Conservation (phyloP, 2,888 invertebrate genomes). For the Sisyra terminalis region DNA sequence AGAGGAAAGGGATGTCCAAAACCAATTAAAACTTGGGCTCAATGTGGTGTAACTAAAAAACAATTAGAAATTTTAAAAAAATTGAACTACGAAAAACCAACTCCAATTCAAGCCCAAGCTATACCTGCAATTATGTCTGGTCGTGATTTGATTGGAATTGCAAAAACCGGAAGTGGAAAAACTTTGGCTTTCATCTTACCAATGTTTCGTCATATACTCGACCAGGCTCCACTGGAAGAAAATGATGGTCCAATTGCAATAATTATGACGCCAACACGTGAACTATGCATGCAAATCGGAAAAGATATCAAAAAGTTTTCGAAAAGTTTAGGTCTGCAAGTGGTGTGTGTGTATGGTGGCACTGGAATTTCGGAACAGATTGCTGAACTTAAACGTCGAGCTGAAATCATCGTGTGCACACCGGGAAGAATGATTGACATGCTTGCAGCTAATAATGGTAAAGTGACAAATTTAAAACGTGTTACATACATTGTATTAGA, state of each 20-base stretch:
- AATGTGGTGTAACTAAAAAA: conserved; percentile 93
- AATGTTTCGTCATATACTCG: conserved; percentile 92
- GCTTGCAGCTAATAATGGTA: conserved; percentile 94
- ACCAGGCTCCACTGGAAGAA: conserved; percentile 86
- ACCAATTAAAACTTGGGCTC: conserved; percentile 92
- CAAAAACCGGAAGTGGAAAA: conserved; percentile 98
- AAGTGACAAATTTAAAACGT: conserved; percentile 92
- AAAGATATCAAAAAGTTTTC: conserved; percentile 91
- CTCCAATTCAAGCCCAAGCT: conserved; percentile 97
- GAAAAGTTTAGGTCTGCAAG: conserved; percentile 67
- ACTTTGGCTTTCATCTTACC: conserved; percentile 95
- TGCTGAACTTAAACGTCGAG: conserved; percentile 89
- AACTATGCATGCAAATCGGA: conserved; percentile 97
- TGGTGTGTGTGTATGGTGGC: conserved; percentile 96
- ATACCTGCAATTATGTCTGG: conserved; percentile 95
- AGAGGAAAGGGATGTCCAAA: conserved; percentile 95
- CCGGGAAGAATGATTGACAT: conserved; percentile 99
- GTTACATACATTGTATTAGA: conserved; percentile 96
- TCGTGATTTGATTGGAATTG: conserved; percentile 94
- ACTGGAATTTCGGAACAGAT: conserved; percentile 90
- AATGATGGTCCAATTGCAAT: conserved; percentile 94
- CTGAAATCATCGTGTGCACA: conserved; percentile 97
- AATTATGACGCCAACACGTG: conserved; percentile 96
- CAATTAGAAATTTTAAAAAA: conserved; percentile 85
- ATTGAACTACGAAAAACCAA: conserved; percentile 87